Base-by-base conservation (phyloP, 2,113 vertebrate genomes). In the Actenoides lindsayi region DNA sequence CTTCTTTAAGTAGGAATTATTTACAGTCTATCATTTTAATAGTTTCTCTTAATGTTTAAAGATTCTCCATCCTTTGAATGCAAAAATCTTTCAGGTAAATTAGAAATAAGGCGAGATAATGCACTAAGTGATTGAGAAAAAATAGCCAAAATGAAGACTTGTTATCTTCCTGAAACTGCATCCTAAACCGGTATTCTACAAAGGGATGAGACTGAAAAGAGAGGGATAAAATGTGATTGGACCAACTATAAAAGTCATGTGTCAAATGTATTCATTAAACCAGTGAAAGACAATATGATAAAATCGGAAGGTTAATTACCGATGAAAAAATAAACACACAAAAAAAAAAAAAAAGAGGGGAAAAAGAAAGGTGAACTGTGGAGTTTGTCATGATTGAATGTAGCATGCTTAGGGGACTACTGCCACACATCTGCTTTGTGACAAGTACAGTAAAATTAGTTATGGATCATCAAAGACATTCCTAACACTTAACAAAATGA, bases 381-480 rank as follows among this genome's bases (percentile, higher is more conserved):
- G 78, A 73, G 20, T 83, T 92, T 44, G 57, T 57, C 50, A 81
- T 76, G 74, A 93, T 69, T 62, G 57, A 95, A 94, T 83, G 57
- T 62, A 92, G 54, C 41, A 78, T 87, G 63, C 88, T 91, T 50
- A 21, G 76, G 63, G 60, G 78, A 91, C 33, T 80, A 53, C 62
- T 92, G 81, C 83, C 56, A 68, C 87, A 94, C 96, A 97, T 89
- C 92, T 97, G 94, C 56, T 97, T 93, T 86, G 89, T 96, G 94
- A 92, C 86, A 94, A 96, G 54, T 84, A 95, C 65, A 91, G 94
- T 94, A 96, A 94, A 96, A 96, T 97, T 96, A 90, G 93, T 74
- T 95, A 96, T 95, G 96, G 94, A 96, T 97, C 94, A 96, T 95
- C 96, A 96, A 95, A 97, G 91, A 94, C 62, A 81, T 91, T 96